Percentiles rank a stretch among this genome's conserved stretches.
Conservation (phyloP, 2,797 vertebrate genomes). For the Coracias cyanogaster region DNA sequence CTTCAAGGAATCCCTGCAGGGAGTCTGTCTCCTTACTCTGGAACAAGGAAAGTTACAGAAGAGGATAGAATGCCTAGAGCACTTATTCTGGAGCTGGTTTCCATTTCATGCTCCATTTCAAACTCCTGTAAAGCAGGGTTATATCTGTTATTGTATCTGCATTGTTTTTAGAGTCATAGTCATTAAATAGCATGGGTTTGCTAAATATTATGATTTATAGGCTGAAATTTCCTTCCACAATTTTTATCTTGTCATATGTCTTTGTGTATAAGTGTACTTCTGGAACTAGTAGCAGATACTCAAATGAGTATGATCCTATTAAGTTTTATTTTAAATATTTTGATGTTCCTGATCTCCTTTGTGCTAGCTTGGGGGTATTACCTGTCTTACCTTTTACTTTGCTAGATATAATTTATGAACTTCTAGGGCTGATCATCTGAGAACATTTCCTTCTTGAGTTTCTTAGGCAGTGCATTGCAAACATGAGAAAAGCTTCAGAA, state of each 20-base stretch:
- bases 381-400: background rate
- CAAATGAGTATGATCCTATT: background rate
- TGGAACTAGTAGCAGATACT: background rate
- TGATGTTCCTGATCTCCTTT: background rate
- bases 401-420: background rate
- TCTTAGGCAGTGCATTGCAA: background rate
- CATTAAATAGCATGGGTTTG: background rate
- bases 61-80: fast-evolving
- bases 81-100: background rate
- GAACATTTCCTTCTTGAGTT: background rate
- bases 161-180: background rate
- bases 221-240: background rate
- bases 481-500: background rate
- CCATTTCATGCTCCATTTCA: background rate
- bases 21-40: background rate
- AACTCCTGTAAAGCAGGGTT: background rate
- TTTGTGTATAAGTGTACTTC: background rate
- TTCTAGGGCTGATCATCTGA: background rate
- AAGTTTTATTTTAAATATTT: background rate
- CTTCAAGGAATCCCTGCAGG: too few species aligned
- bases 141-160: background rate
- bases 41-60: background rate
- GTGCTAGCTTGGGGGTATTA: background rate
- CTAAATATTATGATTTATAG: background rate
- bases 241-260: background rate